Evolutionary conservation across 2,888 invertebrate species (phyloP), one percentile per base, ranked within the genome.

Genomic region (Odontocerum albicorne): DNA sequence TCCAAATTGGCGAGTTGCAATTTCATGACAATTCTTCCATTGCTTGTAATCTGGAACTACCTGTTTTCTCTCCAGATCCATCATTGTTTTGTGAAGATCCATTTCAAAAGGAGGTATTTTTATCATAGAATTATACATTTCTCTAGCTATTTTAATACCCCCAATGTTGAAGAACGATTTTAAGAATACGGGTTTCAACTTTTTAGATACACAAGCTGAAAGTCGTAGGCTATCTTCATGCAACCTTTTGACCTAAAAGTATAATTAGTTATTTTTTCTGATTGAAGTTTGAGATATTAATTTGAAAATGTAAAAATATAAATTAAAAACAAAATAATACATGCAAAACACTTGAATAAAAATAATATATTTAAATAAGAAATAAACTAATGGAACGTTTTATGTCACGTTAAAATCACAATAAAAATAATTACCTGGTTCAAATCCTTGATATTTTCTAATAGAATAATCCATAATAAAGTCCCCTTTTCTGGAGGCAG

Each of bases 1-100:
- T 0, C 90, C 90, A 70, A 88, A 88, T 60, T 86, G 84, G 51
- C 80, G 72, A 12, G 81, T 76, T 22, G 84, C 79, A 61, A 81
- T 77, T 66, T 87, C 84, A 66, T 82, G 82, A 62, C 81, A 84
- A 65, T 79, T 76, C 45, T 84, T 79, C 62, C 82, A 75, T 55
- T 71, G 69, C 60, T 80, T 78, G 1, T 74, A 62, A 63, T 79
- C 77, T 0, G 69, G 66, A 36, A 70, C 71, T 2, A 71, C 70
- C 66, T 81, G 79, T 8, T 65, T 63, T 46, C 67, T 67, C 66
- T 83, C 83, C 55, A 83, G 71, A 15, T 74, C 70, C 55, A 80
- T 79, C 85, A 87, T 88, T 64, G 79, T 76, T 55, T 72, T 74
- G 62, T 87, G 86, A 13, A 87, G 68, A 42, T 83, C 80, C 40